Conservation (phyloP, 2,113 vertebrate genomes). For the Perccottus glenii region DNA sequence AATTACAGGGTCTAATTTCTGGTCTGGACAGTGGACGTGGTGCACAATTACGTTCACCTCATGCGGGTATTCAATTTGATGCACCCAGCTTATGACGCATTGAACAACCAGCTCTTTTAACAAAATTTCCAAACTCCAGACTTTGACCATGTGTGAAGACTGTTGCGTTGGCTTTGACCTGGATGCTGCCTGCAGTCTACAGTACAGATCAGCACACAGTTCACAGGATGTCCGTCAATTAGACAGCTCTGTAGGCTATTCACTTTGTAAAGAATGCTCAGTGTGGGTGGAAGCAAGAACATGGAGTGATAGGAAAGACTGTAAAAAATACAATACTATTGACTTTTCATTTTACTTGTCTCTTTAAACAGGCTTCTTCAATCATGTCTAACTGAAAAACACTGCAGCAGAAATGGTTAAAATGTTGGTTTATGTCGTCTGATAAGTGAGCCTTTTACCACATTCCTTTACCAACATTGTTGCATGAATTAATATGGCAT, state of each 20-base stretch:
- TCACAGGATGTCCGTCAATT: slow-evolving; percentile 10
- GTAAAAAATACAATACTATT: no score
- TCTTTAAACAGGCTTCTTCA: no score
- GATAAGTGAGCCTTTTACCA: no score
- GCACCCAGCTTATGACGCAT: slow-evolving; percentile 27
- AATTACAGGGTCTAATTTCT: slow-evolving; percentile 52
- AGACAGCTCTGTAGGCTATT: neutral
- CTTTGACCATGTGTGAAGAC: neutral
- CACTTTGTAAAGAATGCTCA: neutral
- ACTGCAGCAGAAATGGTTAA: no score
- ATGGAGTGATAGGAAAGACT: neutral
- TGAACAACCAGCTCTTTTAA: slow-evolving; percentile 5
- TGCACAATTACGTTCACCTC: slow-evolving; percentile 51
- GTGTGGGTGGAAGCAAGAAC: neutral
- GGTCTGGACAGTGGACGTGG: slow-evolving; percentile 35
- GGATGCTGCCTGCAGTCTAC: slow-evolving; percentile 2
- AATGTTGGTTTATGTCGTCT: no score
- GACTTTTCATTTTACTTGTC: no score
- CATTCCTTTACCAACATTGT: no score
- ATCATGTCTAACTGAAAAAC: no score
- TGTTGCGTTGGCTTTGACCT: slow-evolving; percentile 10
- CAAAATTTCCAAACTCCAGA: slow-evolving; percentile 4
- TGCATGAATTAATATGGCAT: no score
- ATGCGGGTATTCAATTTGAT: slow-evolving; percentile 50
- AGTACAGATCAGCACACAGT: neutral